Conservation (phyloP, 2,797 vertebrate species). For the Pangasius krempfi region DNA sequence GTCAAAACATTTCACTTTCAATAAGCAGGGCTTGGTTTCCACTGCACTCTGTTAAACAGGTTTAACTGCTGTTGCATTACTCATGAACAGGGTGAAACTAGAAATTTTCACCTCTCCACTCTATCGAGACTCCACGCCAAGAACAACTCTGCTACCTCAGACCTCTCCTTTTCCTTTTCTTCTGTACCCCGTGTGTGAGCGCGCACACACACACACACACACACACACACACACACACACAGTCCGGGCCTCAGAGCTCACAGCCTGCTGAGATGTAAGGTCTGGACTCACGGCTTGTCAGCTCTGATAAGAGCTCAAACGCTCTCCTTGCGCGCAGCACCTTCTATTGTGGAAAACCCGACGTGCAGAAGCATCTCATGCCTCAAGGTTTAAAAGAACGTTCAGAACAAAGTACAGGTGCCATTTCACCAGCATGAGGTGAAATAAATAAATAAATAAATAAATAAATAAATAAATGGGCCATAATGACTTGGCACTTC, state of each 20-base stretch:
- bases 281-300: neutral
- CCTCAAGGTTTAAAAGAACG: neutral
- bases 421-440: neutral
- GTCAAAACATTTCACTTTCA: neutral
- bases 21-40: neutral
- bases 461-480: neutral
- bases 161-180: neutral
- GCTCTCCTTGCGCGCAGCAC: neutral
- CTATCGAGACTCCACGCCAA: neutral
- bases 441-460: neutral
- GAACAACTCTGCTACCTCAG: neutral
- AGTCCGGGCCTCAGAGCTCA: neutral
- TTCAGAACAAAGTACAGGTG: neutral
- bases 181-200: neutral
- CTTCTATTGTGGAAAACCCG: neutral
- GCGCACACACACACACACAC: too few species aligned
- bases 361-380: neutral
- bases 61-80: neutral
- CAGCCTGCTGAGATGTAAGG: conserved; percentile 3
- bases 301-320: neutral
- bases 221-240: neutral
- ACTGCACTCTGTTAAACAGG: neutral
- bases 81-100: neutral
- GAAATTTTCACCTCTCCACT: neutral
- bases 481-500: neutral